Evolutionary conservation across 1,140 invertebrate species (phyloP), one percentile per base, ranked within the genome.

Genomic region (Brachionus rubens): DNA sequence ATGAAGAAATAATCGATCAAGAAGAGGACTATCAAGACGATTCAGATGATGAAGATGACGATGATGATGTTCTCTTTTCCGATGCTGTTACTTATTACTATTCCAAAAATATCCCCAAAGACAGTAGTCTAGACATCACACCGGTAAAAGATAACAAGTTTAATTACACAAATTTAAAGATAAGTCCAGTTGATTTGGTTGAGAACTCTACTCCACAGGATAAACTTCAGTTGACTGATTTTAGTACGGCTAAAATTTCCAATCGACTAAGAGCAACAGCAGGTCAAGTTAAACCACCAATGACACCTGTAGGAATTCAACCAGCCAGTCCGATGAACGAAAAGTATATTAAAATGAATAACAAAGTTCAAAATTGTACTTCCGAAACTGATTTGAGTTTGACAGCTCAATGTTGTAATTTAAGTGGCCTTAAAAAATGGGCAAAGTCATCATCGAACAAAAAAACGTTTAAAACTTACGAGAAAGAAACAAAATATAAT

Each of bases 51-150:
- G 40, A 65, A 12, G 40, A 36, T 14, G 59, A 65, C 9, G 59
- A 65, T 14, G 59, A 65, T 36, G 59, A 65, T 19, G 59, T 28
- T 14, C 36, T 65, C 0, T 65, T 65, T 28, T 41, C 59, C 16
- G 59, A 65, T 24, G 41, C 59, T 19, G 59, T 65, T 14, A 65
- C 41, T 14, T 65, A 65, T 36, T 65, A 65, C 24, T 65, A 65
- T 16, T 59, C 54, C 3, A 59, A 59, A 16, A 59, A 59, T 16
- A 6, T 16, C 7, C 5, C 41, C 36, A 65, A 65, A 28, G 54
- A 59, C 16, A 33, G 16, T 33, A 59, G 54, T 21, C 36, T 65
- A 4, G 59, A 65, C 24, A 16, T 65, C 5, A 65, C 59, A 2
- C 59, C 59, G 0, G 59, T 65, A 19, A 65, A 65, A 24, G 59